Evolutionary conservation across 2,888 invertebrate species (phyloP), one percentile per base, ranked within the genome.

Genomic region (Julus scanicus): DNA sequence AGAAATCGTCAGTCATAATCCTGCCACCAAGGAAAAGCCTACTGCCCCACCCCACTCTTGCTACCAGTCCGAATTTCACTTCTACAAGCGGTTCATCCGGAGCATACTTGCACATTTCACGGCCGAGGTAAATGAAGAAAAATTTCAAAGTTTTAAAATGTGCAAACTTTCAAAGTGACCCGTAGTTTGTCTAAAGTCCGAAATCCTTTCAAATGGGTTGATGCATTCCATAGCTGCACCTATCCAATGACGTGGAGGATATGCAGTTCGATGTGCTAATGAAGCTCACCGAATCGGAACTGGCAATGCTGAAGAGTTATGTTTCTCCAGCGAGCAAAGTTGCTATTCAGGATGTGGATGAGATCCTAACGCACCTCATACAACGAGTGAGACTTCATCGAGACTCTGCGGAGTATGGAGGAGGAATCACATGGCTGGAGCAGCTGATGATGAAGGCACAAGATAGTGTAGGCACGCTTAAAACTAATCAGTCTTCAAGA

Each of bases 261-360:
- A 37, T 86, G 39, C 37, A 40, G 40, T 87, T 88, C 84, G 85
- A 88, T n/a, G 88, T 84, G 2, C 20, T 40, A 37, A 49, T 88
- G 29, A 88, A 37, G 17, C 17, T 88, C 20, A 49, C 71, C 6
- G 39, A 88, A 85, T 1, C 40, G 13, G 84, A 88, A 6, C 13
- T 84, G 9, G 84, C 44, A 2, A 49, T 13, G 29, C 53, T 88
- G 9, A 48, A 84, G 48, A 44, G n/a, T 13, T 87, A 40, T 20
- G 83, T 83, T 9, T 20, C 80, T 15, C 20, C 87, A 29, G 8
- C 13, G 11, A 37, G 20, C 29, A 87, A 87, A 40, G 83, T n/a
- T 9, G 37, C 71, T 39, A 15, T 87, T 20, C 71, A 87, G n/a
- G 88, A 88, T 17, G 53, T 88, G 5, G 88, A 88, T 20, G 20